Base-by-base conservation (phyloP, 2,113 vertebrate species). In the Desmodus rotundus region DNA sequence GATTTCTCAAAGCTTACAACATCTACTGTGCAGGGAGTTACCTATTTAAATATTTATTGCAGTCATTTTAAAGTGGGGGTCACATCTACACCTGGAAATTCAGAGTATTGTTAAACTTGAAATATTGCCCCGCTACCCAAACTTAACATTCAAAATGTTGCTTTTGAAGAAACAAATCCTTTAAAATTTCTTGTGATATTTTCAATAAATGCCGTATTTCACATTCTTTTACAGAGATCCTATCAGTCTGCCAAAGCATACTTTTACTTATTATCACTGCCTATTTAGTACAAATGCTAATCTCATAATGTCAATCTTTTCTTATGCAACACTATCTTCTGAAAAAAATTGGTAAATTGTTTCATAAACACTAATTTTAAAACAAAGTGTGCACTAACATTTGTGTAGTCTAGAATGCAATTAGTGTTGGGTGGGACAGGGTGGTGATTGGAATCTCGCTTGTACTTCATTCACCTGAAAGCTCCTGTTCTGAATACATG, bases 401-500 rank as follows among this genome's bases (percentile, higher is more conserved):
- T 65, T 68, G 41, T 38, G 26, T 43, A 74, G 67, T 73, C 43
- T 45, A 74, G 22, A 90, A 87, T 96, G 73, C 54, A 94, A 67
- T 54, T 43, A 80, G 36, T 74, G 24, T 85, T 74, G 16, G 10
- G 28, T 83, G 38, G 3, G 12, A 8, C 87, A 89, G 22, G 19
- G 4, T 5, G 52, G 16, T 56, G 96, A 61, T 45, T 92, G 93
- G 43, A 81, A 38, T 89, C 91, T 45, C 1, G 85, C 19, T 78
- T 92, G 93, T 54, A 50, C 61, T 96, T 82, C 38, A 33, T 96
- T 82, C 38, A 33, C 3, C 13, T 67, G 5, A 31, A 14, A 31
- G 13, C 15, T 96, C 82, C 52, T 63, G 43, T 83, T 95, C 82
- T 95, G 70, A 97, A 91, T 87, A 89, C 45, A 96, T 90, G 87